A percentile compares a stretch with the other conserved stretches of the same genome.
These are phyloP conservation scores for Fringilla coelebs DNA, from an alignment of 2,797 vertebrate genomes.

Conservation along the genomic window DNA sequence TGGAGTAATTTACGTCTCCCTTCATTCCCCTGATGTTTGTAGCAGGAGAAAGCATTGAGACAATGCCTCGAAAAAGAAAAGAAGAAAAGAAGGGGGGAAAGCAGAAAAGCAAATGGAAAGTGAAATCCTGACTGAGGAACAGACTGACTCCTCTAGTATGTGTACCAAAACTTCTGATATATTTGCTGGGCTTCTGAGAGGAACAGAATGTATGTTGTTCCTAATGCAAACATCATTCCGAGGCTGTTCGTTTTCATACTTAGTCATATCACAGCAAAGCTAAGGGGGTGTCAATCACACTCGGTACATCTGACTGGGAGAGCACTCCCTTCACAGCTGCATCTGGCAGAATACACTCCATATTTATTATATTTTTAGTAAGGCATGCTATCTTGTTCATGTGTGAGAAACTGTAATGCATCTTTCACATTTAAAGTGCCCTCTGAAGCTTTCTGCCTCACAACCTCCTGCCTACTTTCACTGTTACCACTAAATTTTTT, in stretches of 20 bases:
- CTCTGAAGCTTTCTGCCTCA: constrained; percentile 77
- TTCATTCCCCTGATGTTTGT: not conserved
- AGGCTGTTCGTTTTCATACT: constrained; percentile 41
- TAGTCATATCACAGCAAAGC: constrained; percentile 57
- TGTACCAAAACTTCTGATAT: constrained; percentile 11
- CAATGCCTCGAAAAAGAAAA: not conserved
- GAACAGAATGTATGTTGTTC: not conserved
- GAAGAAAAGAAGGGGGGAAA: not conserved
- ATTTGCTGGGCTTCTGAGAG: constrained; percentile 11
- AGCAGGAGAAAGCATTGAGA: not conserved
- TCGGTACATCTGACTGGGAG: constrained; percentile 30
- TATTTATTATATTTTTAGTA: constrained; percentile 70
- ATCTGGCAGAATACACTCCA: constrained; percentile 44
- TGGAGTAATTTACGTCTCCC: not conserved
- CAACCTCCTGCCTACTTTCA: constrained; percentile 80
- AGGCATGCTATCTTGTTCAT: constrained; percentile 68
- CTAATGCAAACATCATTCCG: constrained; percentile 23
- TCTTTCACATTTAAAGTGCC: constrained; percentile 79
- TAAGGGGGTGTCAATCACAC: constrained; percentile 28
- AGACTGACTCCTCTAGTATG: not conserved
- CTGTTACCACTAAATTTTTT: constrained; percentile 90
- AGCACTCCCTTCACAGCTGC: constrained; percentile 41
- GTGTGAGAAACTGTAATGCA: constrained; percentile 75
- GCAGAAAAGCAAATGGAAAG: not conserved
- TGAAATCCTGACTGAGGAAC: not conserved